A percentile compares a stretch with the other conserved stretches of the same genome.
Conservation (phyloP, 2,888 invertebrate genomes). For the Synergus japonicus region DNA sequence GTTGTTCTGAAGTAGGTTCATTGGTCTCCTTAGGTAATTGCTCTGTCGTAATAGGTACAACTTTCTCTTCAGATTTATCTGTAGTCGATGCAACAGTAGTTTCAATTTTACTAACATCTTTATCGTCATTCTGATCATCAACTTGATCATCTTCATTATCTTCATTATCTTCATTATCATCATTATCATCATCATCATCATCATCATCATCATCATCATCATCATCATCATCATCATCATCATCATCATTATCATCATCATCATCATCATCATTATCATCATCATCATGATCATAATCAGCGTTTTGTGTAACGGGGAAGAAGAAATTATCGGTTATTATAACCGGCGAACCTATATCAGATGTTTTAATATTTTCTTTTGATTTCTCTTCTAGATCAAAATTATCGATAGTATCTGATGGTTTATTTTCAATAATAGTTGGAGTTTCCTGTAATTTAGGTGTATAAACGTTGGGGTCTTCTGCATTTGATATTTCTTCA, state of each 20-base stretch:
- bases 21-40: constrained; percentile 31
- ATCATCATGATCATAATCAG: constrained; percentile 57
- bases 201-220: constrained; percentile 52
- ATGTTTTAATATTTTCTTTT: constrained; percentile 47
- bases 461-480: constrained; percentile 57
- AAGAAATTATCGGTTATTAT: constrained; percentile 76
- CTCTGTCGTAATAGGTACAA: background rate
- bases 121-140: constrained; percentile 3
- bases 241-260: constrained; percentile 41
- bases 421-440: constrained; percentile 62
- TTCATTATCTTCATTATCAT: constrained; percentile 29
- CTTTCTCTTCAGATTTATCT: background rate
- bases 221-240: constrained; percentile 4
- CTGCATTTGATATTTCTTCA: constrained; percentile 43
- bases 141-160: constrained; percentile 42
- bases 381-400: constrained; percentile 37
- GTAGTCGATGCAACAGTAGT: background rate
- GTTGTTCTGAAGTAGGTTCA: constrained; percentile 21
- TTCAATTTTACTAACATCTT: constrained; percentile 40
- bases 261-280: constrained; percentile 32
- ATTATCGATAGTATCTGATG: constrained; percentile 46
- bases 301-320: constrained; percentile 61
- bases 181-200: constrained; percentile 54
- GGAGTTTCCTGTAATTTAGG: constrained; percentile 66
- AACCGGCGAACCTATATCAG: constrained; percentile 61